Evolutionary conservation across 1,140 invertebrate species (phyloP), one percentile per base, ranked within the genome.

Genomic region (Holotrichia oblita): DNA sequence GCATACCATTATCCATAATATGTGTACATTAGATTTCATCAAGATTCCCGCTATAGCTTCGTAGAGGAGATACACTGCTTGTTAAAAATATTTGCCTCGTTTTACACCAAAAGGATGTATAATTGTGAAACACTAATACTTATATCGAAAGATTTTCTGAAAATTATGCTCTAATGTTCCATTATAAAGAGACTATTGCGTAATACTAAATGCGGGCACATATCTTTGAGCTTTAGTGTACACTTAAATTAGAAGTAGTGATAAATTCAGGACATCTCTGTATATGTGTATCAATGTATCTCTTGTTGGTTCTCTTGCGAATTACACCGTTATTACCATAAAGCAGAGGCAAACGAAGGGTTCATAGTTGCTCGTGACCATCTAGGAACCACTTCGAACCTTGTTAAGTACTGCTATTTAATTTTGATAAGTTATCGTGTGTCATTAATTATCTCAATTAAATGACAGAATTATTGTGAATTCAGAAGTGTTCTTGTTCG

Each of bases 371-470:
- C 41, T 12, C 12, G 6, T n/a, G 44, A n/a, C 44, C n/a, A 48
- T 48, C 44, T 10, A 10, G 44, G 44, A 48, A 48, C 44, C n/a
- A n/a, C n/a, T 48, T 12, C 44, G 44, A 12, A n/a, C 3, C 44
- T 12, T 48, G 3, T 48, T 48, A 8, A 48, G 12, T 0, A n/a
- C 12, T 48, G 12, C n/a, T n/a, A n/a, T 48, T 48, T 48, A 48
- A 48, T 48, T 48, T 48, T 48, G 44, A 48, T 48, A 48, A 48
- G 44, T 0, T 2, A 48, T 48, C 44, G 12, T 48, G 44, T 48
- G 44, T 48, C 44, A n/a, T 48, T 48, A 48, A 48, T 48, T 48
- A 48, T 48, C 44, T 48, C n/a, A 48, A 48, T 48, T 48, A 48
- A 48, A 48, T 48, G 44, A 48, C 44, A 48, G n/a, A 48, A 48